These are phyloP conservation scores for Morpho deidamia DNA, from an alignment of 2,888 invertebrate species.

Conservation along the genomic window DNA sequence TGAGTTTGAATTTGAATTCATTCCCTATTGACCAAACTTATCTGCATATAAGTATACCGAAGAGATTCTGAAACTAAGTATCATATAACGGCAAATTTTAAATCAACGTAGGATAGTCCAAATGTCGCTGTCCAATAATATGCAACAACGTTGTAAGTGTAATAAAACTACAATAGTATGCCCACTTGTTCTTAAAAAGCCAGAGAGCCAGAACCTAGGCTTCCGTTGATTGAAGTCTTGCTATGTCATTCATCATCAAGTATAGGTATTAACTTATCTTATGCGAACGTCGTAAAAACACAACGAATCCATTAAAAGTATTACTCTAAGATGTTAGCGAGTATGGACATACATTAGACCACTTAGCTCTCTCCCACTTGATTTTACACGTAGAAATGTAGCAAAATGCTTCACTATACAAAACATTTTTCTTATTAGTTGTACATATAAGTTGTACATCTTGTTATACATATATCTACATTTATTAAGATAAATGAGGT, in stretches of 20 bases:
- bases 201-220: too few relatives aligned
- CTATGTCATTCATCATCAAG: too few relatives aligned
- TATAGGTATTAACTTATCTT: conserved; percentile 3
- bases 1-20: too few relatives aligned
- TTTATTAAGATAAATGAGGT: background rate
- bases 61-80: too few relatives aligned
- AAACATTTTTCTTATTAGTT: conserved; percentile 1
- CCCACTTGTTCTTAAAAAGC: background rate
- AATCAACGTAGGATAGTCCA: too few relatives aligned
- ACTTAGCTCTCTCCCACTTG: conserved; percentile 20
- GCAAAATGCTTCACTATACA: background rate
- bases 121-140: background rate
- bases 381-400: conserved; percentile 4
- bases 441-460: too few relatives aligned
- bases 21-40: too few relatives aligned
- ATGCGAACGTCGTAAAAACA: conserved; percentile 48
- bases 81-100: too few relatives aligned
- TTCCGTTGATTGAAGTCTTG: too few relatives aligned
- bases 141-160: background rate
- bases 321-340: conserved; percentile 49
- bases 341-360: conserved; percentile 39
- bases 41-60: too few relatives aligned
- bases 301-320: conserved; percentile 76
- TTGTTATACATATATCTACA: background rate
- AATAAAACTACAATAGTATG: background rate